Base-by-base conservation (phyloP, 2,113 vertebrate species). In the Paramormyrops kingsleyae region DNA sequence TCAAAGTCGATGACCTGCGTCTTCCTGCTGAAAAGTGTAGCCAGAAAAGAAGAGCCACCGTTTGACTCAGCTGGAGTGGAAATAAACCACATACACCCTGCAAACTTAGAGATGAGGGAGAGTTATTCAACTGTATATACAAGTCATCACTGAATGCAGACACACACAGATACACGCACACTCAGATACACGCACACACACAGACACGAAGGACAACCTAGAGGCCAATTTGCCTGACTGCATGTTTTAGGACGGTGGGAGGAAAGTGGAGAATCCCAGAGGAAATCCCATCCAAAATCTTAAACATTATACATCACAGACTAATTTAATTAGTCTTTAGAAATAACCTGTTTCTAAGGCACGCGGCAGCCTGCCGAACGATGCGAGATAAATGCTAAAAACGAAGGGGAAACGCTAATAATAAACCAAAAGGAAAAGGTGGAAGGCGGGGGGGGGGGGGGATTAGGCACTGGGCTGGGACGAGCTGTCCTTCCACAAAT, bases 61-160 rank as follows among this genome's bases (percentile, higher is more conserved):
- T 94, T 95, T 96, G 95, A 96, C 93, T 96, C 96, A 96, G 95
- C 94, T 93, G 94, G 92, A 96, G 95, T 94, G 95, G 24, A 50
- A 42, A 53, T 27, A 83, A 89, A 89, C 88, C 66, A 50, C 66
- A 27, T 4, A 24, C 4, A 53, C 9, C 15, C 35, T 52, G 10
- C 42, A 83, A 77, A 77, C 49, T 4, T 21, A 24, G 4, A n/a
- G 53, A 74, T 49, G 6, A 17, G 62, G 12, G 10, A 35, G 35
- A 88, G 31, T 47, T 35, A 49, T 47, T 13, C 42, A 85, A 24
- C 15, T 77, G 10, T 24, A 70, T 24, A 70, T 31, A 31, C 12
- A 74, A 24, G 70, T 35, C 10, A 17, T 39, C 27, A 15, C 31
- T 35, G 70, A 35, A 77, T 39, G 4, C 35, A 39, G 35, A 35